Evolutionary conservation across 2,113 vertebrate species (phyloP), one percentile per base, ranked within the genome.

Genomic region (Halcyon senegalensis): DNA sequence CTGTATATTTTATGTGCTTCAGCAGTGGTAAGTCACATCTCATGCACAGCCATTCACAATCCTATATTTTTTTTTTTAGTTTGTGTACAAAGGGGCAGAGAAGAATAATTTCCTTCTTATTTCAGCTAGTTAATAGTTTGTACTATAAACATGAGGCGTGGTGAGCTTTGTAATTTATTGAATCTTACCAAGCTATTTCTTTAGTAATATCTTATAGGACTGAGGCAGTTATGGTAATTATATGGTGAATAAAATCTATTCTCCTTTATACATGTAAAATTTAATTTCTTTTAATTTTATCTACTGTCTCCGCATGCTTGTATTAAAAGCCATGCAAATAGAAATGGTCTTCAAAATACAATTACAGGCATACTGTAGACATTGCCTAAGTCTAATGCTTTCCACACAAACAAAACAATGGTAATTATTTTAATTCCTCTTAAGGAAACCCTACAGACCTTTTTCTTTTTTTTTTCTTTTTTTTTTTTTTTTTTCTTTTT

Each of bases 81-180:
- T 90, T 64, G 33, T 55, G 70, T 68, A 87, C 37, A 89, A 87
- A 84, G 51, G 1, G 1, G 20, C 58, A 87, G 70, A 80, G 62
- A 92, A 92, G 35, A 95, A 75, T 63, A 83, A 90, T 97, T 92
- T 95, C 75, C 51, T 91, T 77, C 70, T 69, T 88, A 37, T 90
- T 94, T 90, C 73, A 93, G 35, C 37, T 93, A 37, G 39, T 93
- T 91, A 91, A 90, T 96, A 84, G 55, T 78, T 84, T 86, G 60
- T 72, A 28, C 76, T 90, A 51, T 78, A 90, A 93, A 82, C 48
- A 83, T 68, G 86, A 96, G 64, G 20, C 15, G 20, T 94, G 81
- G 46, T 93, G 86, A 86, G 83, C 94, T 95, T 83, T 94, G 51
- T 84, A 91, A 94, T 96, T 96, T 93, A 90, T 96, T 96, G 94